Percentiles rank a stretch among this genome's conserved stretches.
phyloP scores from a whole-genome alignment of 1,140 invertebrate genomes.

The Orussus abietinus region DNA sequence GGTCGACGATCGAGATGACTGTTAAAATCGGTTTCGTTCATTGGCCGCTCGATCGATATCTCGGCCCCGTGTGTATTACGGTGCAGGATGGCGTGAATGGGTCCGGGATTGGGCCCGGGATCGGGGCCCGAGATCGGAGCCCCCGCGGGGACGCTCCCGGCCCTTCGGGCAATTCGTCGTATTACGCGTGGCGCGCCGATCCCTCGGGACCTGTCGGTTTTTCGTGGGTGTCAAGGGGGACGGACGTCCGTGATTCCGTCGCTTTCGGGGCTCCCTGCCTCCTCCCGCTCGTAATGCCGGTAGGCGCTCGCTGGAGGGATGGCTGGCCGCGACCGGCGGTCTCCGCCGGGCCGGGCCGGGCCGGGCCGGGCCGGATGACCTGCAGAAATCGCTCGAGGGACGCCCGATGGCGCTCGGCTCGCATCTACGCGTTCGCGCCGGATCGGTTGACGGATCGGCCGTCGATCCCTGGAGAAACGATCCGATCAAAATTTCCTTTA shows the following conservation, averaged over 20 bases:
- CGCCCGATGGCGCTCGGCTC: no score
- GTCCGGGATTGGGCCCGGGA: constrained; percentile 10
- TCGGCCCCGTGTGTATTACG: constrained; percentile 24
- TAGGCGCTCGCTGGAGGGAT: no score
- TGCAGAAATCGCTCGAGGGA: no score
- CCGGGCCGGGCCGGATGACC: no score
- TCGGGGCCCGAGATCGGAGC: constrained; percentile 6
- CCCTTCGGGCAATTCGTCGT: constrained; percentile 1
- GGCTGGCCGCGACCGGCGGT: no score
- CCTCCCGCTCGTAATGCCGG: no score
- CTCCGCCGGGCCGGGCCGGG: no score
- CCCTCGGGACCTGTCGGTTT: constrained; percentile 4
- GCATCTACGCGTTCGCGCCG: no score
- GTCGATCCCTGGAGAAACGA: no score
- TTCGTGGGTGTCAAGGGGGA: no score
- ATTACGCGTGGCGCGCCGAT: neutral
- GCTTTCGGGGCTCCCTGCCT: neutral
- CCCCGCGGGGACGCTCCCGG: constrained; percentile 2
- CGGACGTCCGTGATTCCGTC: neutral
- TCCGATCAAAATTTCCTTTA: no score
- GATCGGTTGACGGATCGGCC: no score
- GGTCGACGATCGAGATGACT: constrained; percentile 5
- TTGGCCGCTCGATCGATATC: constrained; percentile 15
- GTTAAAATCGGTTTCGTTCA: constrained; percentile 9
- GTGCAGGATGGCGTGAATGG: constrained; percentile 22